Base-by-base conservation (phyloP, 2,888 invertebrate genomes). In the Parnassius apollo region DNA sequence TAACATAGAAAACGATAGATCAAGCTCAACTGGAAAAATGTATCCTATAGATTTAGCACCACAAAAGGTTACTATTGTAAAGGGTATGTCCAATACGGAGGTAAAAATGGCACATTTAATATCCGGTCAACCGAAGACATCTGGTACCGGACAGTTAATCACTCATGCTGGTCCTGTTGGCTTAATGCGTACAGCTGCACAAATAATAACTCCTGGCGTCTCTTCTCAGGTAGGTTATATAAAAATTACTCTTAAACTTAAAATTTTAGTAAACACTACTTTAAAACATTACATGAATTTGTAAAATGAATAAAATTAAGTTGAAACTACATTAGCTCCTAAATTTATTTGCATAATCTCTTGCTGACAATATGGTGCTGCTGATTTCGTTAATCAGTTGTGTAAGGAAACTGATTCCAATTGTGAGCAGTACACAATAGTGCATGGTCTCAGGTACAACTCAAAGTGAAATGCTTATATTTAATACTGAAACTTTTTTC, bases 1-100 rank as follows among this genome's bases (percentile, higher is more conserved):
- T 71, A 91, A 90, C 83, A 80, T 88, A 74, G 92, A 92, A 73
- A 93, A 92, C 72, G 93, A 93, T 72, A 93, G 93, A 72, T 92
- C 93, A 73, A 77, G 87, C 68, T 89, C 93, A 70, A 78, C 88
- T 73, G 88, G 88, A 70, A 94, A 94, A 85, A 92, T 92, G 82
- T 92, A 93, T 84, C 92, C 92, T 68, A 91, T 92, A 72, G 91
- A 92, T 85, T 88, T 92, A 81, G 91, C 91, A 64, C 89, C 90
- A 69, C 91, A 89, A 79, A 92, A 92, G 79, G 91, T 92, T 64
- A 91, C 91, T 71, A 91, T 92, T 61, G 91, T 92, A 48, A 92
- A 92, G 75, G 87, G 81, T 74, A 86, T 90, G 65, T 76, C 90
- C 1, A 89, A 83, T 76, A 74, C 85, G 35, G 92, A 91, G 66